These are phyloP conservation scores for Timema cristinae DNA, from an alignment of 2,888 invertebrate species.

Conservation along the genomic window DNA sequence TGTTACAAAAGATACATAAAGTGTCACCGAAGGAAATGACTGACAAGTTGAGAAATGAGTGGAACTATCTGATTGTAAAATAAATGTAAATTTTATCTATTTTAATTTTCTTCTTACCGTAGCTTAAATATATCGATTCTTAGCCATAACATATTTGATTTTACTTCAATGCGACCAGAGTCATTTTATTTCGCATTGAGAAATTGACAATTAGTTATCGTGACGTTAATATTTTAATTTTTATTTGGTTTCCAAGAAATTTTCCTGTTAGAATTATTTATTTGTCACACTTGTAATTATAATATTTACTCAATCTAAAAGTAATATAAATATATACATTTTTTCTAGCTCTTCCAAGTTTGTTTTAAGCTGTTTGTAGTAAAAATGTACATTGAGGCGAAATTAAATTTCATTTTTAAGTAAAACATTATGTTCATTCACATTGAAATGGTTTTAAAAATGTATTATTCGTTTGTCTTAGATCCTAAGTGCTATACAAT, in stretches of 20 bases:
- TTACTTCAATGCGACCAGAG: conserved; percentile 9
- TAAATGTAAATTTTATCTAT: no score
- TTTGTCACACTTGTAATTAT: conserved; percentile 18
- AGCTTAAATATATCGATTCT: no score
- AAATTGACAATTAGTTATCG: background rate
- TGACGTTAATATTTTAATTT: background rate
- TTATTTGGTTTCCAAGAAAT: background rate
- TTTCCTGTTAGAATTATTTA: no score
- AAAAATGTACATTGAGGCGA: no score
- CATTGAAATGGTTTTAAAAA: conserved; percentile 12
- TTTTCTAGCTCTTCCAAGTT: conserved; percentile 13
- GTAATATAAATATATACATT: conserved; percentile 12
- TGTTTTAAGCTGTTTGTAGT: background rate
- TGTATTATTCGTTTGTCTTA: background rate
- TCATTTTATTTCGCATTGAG: conserved; percentile 12
- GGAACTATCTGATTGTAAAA: no score
- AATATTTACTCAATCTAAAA: conserved; percentile 17
- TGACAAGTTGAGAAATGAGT: no score
- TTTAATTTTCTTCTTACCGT: no score
- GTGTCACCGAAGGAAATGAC: no score
- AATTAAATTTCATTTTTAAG: background rate
- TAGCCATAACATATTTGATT: background rate
- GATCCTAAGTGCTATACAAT: conserved; percentile 11
- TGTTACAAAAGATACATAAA: no score
- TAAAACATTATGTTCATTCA: background rate